Base-by-base conservation (phyloP, 1,140 invertebrate species). In the Pinna nobilis region DNA sequence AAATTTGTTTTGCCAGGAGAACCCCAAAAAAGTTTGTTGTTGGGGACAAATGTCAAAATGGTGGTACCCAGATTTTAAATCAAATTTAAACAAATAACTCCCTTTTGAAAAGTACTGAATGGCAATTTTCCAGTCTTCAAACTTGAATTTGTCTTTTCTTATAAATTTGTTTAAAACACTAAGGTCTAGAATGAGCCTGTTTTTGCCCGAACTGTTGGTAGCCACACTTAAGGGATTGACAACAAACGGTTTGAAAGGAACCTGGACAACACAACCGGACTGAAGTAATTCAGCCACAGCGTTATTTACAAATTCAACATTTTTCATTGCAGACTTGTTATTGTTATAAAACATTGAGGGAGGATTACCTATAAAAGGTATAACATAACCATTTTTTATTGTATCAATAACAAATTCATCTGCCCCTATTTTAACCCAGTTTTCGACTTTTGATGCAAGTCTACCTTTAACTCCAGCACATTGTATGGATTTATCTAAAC, bases 171-270 rank as follows among this genome's bases (percentile, higher is more conserved):
- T 64, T 72, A 15, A 64, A 33, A 64, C 25, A n/a, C 25, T n/a
- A 32, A 66, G 32, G 49, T 57, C 50, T 59, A 65, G 37, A 35
- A 73, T 73, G n/a, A 57, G 47, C 18, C 61, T 44, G 15, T 67
- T 65, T 50, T 67, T 33, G 25, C 55, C 53, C 11, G 55, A 50
- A 13, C 20, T 68, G 28, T 74, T 55, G 13, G 47, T 25, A 33
- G 72, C 53, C 11, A 64, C 72, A 13, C 39, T 67, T 5, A 74
- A 25, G 15, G 72, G 72, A 69, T 44, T 74, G 11, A 69, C 65
- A 30, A 64, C 50, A 53, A 30, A 33, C 1, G 47, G 65, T 32
- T 37, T 47, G 35, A 68, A 49, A 25, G 47, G 64, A 3, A 49
- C 35, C 49, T 63, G 37, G 37, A 44, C 23, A 53, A 63, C 50